These are phyloP conservation scores for Hypselothyrea guttata DNA, from an alignment of 2,888 invertebrate genomes.

Conservation along the genomic window DNA sequence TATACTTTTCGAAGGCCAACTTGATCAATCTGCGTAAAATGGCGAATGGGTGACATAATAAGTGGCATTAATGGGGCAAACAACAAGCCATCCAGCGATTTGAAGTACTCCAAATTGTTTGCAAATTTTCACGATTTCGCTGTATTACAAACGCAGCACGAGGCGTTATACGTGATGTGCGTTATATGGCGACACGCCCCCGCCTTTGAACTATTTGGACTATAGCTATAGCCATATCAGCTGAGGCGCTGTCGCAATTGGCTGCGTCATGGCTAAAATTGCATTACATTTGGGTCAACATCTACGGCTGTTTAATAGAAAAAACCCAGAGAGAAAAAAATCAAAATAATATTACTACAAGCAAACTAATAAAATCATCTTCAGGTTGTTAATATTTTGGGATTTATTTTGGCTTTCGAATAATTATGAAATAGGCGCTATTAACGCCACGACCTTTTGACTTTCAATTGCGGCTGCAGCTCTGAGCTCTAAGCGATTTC, in stretches of 20 bases:
- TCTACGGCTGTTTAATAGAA: slow-evolving; percentile 12
- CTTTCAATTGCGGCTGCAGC: slow-evolving; percentile 34
- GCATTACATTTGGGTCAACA: slow-evolving; percentile 47
- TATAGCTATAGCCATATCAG: background rate
- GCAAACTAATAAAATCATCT: slow-evolving; percentile 43
- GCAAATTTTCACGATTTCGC: slow-evolving; percentile 15
- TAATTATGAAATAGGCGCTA: slow-evolving; percentile 43
- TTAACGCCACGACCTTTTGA: slow-evolving; percentile 34
- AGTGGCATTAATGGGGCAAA: slow-evolving; percentile 18
- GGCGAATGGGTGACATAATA: slow-evolving; percentile 34
- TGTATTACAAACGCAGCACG: slow-evolving; percentile 37
- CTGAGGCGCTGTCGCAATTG: slow-evolving; percentile 28
- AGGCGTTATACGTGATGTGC: slow-evolving; percentile 51
- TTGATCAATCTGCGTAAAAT: slow-evolving; percentile 5
- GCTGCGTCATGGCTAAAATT: slow-evolving; percentile 41
- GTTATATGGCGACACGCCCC: slow-evolving; percentile 37
- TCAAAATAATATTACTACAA: slow-evolving; percentile 5
- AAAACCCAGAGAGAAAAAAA: no score
- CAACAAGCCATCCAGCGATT: slow-evolving; percentile 31
- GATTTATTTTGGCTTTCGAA: slow-evolving; percentile 14
- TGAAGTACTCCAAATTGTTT: slow-evolving; percentile 18
- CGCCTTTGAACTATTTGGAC: slow-evolving; percentile 5
- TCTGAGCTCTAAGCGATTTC: slow-evolving; percentile 41
- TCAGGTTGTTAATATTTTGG: slow-evolving; percentile 12
- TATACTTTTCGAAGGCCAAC: slow-evolving; percentile 26